Base-by-base conservation (phyloP, 92 coral and sea anemone genomes). In the Epizoanthus scotinus region DNA sequence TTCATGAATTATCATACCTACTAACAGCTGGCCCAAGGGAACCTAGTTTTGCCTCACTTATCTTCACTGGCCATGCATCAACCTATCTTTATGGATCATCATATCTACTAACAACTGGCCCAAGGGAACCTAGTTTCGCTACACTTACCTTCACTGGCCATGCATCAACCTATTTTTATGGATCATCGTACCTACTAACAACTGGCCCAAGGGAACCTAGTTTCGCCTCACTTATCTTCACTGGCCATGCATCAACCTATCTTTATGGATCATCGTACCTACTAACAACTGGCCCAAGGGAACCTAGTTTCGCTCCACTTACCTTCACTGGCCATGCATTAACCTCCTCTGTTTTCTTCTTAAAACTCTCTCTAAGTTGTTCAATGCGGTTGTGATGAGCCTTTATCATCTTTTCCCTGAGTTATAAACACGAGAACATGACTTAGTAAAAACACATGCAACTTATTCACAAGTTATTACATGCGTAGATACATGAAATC, bases 371-470 rank as follows among this genome's bases (percentile, higher is more conserved):
- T 65, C 99, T 91, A 52, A 95, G 89, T 67, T 95, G 99, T 61
- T 95, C 99, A 44, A 95, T 95, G 61, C 99, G 95, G 77, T 85
- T 91, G 44, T 95, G 99, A 66, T 95, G 99, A 3, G 99, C 91
- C 34, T 86, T 68, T 28, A 95, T 95, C 87, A 94, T 95, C 85
- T 86, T 88, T 44, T 93, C 98, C 67, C 98, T 94, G 84, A 9
- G 14, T 64, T 6, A 67, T 61, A 82, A 24, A 10, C 40, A 3
- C 15, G 5, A 62, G 36, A 62, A 10, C 40, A 64, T 29, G 47
- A 64, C 27, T n/a, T 18, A 21, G 13, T 24, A 22, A 24, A 60
- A 14, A 12, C 27, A 18, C 19, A 63, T 34, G 40, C 40, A 34
- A 19, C 17, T 0, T 8, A 22, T 7, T 61, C 29, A 25, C n/a